Percentiles rank a stretch among this genome's conserved stretches.
phyloP scores from a whole-genome alignment of 2,888 invertebrate species.

The Euphydryas editha region DNA sequence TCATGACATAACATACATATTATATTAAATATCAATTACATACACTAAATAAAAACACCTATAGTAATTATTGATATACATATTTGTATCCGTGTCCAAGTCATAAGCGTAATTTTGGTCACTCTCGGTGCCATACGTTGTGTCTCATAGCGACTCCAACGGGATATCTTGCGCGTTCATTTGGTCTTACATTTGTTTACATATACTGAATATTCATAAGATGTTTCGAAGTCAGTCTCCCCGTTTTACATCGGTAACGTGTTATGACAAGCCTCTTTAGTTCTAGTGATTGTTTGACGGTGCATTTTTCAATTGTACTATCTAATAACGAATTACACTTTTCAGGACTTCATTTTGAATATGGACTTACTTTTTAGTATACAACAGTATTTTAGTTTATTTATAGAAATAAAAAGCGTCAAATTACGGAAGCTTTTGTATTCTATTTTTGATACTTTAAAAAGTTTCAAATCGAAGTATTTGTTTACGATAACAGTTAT shows the following conservation, averaged over 20 bases:
- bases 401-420: no score
- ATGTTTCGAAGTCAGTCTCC: constrained; percentile 53
- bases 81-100: neutral
- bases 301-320: neutral
- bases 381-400: no score
- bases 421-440: no score
- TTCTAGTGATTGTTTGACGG: constrained; percentile 20
- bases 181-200: constrained; percentile 61
- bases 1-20: no score
- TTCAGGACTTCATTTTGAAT: no score
- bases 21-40: neutral
- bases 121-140: constrained; percentile 41
- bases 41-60: neutral
- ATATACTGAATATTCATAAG: constrained; percentile 73
- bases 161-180: constrained; percentile 54
- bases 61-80: neutral
- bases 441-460: no score
- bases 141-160: constrained; percentile 45
- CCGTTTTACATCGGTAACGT: constrained; percentile 53
- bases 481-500: neutral
- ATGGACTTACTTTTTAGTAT: no score
- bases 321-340: no score
- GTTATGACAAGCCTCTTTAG: constrained; percentile 48
- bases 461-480: no score
- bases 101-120: constrained; percentile 31